These are phyloP conservation scores for Cryptomyrus ogoouensis DNA, from an alignment of 2,113 vertebrate species.

Conservation along the genomic window DNA sequence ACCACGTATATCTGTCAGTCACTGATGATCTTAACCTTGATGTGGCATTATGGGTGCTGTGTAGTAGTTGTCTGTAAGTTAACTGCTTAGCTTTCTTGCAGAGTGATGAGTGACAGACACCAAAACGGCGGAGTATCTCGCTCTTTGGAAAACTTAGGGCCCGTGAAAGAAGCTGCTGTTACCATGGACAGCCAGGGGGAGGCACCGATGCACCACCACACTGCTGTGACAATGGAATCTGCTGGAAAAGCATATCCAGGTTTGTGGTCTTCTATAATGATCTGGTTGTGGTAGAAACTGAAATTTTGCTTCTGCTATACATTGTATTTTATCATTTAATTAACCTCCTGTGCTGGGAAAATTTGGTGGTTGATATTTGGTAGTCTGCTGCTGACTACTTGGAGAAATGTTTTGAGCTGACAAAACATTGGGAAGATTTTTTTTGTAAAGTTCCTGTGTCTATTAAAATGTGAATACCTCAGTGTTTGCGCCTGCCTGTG, in stretches of 20 bases:
- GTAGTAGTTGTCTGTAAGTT: neutral
- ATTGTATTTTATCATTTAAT: neutral
- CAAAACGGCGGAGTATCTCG: slow-evolving; percentile 13
- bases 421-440: neutral
- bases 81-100: slow-evolving; percentile 5
- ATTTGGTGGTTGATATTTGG: neutral
- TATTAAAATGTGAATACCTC: neutral
- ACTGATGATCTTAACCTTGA: neutral
- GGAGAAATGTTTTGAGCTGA: neutral
- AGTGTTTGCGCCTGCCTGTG: neutral
- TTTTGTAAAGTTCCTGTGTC: neutral
- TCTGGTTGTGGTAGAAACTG: neutral
- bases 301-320: neutral
- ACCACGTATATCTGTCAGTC: neutral
- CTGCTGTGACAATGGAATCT: slow-evolving; percentile 50
- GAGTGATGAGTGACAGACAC: slow-evolving; percentile 15
- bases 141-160: slow-evolving; percentile 13
- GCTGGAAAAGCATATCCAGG: slow-evolving; percentile 51
- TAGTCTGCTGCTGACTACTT: too few species aligned
- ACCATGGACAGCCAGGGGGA: slow-evolving; percentile 7
- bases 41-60: neutral
- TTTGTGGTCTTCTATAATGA: slow-evolving; percentile 30
- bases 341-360: neutral
- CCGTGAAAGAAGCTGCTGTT: slow-evolving; percentile 15
- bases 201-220: slow-evolving; percentile 8